phyloP scores from a whole-genome alignment of 2,113 vertebrate genomes.

The Salvator merianae region DNA sequence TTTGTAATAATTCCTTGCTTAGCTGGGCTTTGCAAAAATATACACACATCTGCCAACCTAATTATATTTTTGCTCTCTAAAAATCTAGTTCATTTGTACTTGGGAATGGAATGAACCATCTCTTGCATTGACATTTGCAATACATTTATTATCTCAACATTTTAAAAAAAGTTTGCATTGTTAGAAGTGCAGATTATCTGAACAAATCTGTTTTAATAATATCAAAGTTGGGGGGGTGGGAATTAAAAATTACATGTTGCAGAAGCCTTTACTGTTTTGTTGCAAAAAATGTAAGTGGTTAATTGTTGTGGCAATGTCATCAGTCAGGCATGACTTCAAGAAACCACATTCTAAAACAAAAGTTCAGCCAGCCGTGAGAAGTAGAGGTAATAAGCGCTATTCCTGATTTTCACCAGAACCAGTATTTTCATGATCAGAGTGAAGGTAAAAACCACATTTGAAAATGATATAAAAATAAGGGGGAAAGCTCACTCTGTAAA shows the following conservation, averaged over 20 bases:
- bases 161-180: slow-evolving; percentile 20
- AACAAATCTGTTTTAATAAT: background rate
- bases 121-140: slow-evolving; percentile 61
- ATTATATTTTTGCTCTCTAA: slow-evolving; percentile 42
- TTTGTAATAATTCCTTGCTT: slow-evolving; percentile 36
- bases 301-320: slow-evolving; percentile 37
- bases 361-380: background rate
- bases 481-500: slow-evolving; percentile 78
- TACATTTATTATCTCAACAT: slow-evolving; percentile 42
- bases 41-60: slow-evolving; percentile 44
- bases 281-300: background rate
- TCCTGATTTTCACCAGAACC: slow-evolving; percentile 50
- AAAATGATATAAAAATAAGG: slow-evolving; percentile 84
- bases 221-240: background rate
- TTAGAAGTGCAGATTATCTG: slow-evolving; percentile 23
- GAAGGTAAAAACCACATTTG: slow-evolving; percentile 76
- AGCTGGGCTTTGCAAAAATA: slow-evolving; percentile 49
- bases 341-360: slow-evolving; percentile 45
- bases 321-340: slow-evolving; percentile 26
- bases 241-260: background rate
- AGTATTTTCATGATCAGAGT: slow-evolving; percentile 55
- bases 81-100: slow-evolving; percentile 47
- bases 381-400: slow-evolving; percentile 44
- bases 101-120: slow-evolving; percentile 24
- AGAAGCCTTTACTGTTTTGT: slow-evolving; percentile 34